phyloP scores from a whole-genome alignment of 2,113 vertebrate species.

The Nyctereutes procyonoides region DNA sequence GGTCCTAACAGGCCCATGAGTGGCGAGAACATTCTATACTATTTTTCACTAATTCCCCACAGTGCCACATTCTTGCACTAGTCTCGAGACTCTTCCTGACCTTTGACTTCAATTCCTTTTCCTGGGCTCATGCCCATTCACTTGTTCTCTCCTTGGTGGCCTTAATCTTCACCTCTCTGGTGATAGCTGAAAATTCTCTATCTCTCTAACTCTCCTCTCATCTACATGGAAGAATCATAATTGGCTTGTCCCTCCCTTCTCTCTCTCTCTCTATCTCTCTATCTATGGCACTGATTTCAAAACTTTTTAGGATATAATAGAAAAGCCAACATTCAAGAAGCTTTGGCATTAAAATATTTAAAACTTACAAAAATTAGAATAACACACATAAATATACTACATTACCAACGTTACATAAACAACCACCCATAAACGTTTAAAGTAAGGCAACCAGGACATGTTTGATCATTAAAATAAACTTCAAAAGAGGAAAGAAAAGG shows the following conservation, averaged over 20 bases:
- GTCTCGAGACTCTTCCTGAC: conserved; percentile 2
- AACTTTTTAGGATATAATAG: conserved; percentile 13
- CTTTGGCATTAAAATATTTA: conserved; percentile 59
- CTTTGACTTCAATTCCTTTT: conserved; percentile 8
- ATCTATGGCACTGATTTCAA: not conserved
- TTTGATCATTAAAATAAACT: conserved; percentile 56
- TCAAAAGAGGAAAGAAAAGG: not conserved
- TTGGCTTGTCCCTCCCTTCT: not conserved
- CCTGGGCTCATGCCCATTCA: not conserved
- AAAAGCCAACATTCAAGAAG: conserved; percentile 24
- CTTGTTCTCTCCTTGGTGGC: not conserved
- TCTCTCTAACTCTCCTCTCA: not conserved
- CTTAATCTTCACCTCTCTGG: not conserved
- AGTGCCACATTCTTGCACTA: not conserved
- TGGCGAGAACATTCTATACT: not conserved
- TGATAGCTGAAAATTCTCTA: not conserved
- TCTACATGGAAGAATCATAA: not conserved
- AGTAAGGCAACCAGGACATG: not conserved
- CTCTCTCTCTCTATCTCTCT: not conserved
- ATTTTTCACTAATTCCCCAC: not conserved
- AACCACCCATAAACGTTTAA: conserved; percentile 13
- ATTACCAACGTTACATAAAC: not conserved
- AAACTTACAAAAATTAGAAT: conserved; percentile 37
- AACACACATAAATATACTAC: not conserved
- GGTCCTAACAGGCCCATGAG: not conserved